phyloP scores from a whole-genome alignment of 2,797 vertebrate genomes.

The Coccyzus lansbergi region DNA sequence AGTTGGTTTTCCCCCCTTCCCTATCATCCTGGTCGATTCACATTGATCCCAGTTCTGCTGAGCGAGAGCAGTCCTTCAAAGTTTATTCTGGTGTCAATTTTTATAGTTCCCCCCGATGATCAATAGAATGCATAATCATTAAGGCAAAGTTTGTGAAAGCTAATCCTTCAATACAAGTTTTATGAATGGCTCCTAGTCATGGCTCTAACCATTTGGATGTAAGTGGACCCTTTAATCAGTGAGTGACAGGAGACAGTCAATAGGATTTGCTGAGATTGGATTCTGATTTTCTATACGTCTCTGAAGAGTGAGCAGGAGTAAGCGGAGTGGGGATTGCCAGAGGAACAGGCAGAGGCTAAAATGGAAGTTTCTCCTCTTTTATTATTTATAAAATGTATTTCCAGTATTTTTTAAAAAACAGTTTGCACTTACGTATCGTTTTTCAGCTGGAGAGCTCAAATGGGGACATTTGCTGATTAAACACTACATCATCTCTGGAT shows the following conservation, averaged over 20 bases:
- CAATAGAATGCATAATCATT: constrained; percentile 81
- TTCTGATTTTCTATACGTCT: constrained; percentile 43
- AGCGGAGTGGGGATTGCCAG: neutral
- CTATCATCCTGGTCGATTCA: constrained; percentile 69
- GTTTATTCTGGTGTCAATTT: constrained; percentile 87
- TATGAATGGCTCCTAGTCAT: constrained; percentile 79
- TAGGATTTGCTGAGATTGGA: constrained; percentile 63
- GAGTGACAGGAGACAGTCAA: constrained; percentile 76
- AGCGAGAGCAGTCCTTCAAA: constrained; percentile 80
- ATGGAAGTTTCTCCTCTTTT: constrained; percentile 53
- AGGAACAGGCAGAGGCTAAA: constrained; percentile 26
- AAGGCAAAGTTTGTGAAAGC: constrained; percentile 82
- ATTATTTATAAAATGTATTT: constrained; percentile 71
- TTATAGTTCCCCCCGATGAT: constrained; percentile 79
- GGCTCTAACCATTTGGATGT: constrained; percentile 73
- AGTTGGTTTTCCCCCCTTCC: constrained; percentile 1
- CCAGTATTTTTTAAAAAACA: constrained; percentile 51
- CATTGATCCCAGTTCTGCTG: constrained; percentile 78
- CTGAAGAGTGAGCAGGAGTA: constrained; percentile 47
- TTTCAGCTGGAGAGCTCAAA: constrained; percentile 57
- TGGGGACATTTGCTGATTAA: constrained; percentile 57
- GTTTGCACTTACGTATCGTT: constrained; percentile 53
- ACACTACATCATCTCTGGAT: constrained; percentile 17
- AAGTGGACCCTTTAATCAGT: constrained; percentile 80
- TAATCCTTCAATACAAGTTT: constrained; percentile 79